These are phyloP conservation scores for Stenotaenia linearis DNA, from an alignment of 2,888 invertebrate species.

Conservation along the genomic window DNA sequence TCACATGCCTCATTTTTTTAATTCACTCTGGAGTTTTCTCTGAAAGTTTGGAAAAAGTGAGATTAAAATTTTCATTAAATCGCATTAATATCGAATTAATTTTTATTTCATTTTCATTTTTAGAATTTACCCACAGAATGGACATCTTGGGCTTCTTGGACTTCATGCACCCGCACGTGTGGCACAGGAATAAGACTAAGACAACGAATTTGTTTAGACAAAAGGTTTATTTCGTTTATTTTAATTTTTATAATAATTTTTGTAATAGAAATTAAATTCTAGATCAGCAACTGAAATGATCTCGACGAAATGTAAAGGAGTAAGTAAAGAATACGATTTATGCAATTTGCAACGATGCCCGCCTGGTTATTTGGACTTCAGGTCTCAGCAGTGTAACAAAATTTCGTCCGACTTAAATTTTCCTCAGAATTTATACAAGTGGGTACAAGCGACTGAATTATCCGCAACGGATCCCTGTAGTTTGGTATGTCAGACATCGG, in stretches of 20 bases:
- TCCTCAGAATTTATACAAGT: background rate
- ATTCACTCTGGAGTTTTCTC: background rate
- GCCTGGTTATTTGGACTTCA: background rate
- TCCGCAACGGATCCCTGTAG: background rate
- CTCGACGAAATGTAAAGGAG: background rate
- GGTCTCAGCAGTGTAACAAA: background rate
- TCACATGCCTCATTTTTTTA: background rate
- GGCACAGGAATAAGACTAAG: background rate
- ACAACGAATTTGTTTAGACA: background rate
- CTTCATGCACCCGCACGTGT: background rate
- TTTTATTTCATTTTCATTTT: background rate
- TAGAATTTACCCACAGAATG: background rate
- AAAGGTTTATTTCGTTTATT: background rate
- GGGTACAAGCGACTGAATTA: background rate
- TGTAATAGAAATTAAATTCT: background rate
- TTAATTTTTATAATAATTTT: background rate
- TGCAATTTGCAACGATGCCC: background rate
- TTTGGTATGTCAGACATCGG: background rate
- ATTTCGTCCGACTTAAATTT: background rate
- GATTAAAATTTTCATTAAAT: background rate
- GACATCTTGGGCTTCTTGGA: background rate
- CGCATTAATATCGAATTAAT: background rate
- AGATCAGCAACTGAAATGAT: background rate
- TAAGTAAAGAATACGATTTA: background rate
- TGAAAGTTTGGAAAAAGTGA: background rate